A percentile compares a stretch with the other conserved stretches of the same genome.
Conservation (phyloP, 1,140 invertebrate species). For the Saxidomus purpurata region DNA sequence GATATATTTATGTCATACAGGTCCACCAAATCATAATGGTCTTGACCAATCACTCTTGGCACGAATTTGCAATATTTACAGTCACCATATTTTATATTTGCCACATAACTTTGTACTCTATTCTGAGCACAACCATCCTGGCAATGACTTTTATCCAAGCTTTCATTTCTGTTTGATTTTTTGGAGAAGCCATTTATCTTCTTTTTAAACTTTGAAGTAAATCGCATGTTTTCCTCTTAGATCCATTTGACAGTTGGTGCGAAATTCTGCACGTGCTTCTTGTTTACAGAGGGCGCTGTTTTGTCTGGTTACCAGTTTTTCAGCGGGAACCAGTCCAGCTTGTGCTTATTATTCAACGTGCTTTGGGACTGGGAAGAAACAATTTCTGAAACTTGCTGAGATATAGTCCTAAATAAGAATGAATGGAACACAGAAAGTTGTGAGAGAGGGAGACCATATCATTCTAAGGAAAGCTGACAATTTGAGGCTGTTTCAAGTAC, state of each 20-base stretch:
- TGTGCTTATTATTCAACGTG: constrained; percentile 20
- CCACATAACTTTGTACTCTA: neutral
- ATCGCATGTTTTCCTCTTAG: neutral
- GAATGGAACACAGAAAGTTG: neutral
- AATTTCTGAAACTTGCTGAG: neutral
- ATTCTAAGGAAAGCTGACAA: constrained; percentile 60
- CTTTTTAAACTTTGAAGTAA: constrained; percentile 14
- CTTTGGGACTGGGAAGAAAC: neutral
- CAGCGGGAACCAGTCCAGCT: neutral
- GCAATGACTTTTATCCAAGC: neutral
- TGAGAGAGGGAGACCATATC: constrained; percentile 57
- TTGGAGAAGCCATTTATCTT: neutral
- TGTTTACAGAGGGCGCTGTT: constrained; percentile 14
- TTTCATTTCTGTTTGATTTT: neutral
- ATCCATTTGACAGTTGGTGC: constrained; percentile 15
- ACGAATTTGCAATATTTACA: neutral
- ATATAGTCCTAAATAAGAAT: neutral
- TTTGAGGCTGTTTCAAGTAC: constrained; percentile 56
- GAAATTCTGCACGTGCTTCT: neutral
- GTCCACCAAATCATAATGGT: neutral
- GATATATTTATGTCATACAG: neutral
- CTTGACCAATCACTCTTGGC: neutral
- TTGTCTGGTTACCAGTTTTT: neutral
- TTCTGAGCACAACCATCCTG: neutral
- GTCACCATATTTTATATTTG: neutral